These are phyloP conservation scores for Calliphora vicina DNA, from an alignment of 1,140 invertebrate genomes.

Conservation along the genomic window DNA sequence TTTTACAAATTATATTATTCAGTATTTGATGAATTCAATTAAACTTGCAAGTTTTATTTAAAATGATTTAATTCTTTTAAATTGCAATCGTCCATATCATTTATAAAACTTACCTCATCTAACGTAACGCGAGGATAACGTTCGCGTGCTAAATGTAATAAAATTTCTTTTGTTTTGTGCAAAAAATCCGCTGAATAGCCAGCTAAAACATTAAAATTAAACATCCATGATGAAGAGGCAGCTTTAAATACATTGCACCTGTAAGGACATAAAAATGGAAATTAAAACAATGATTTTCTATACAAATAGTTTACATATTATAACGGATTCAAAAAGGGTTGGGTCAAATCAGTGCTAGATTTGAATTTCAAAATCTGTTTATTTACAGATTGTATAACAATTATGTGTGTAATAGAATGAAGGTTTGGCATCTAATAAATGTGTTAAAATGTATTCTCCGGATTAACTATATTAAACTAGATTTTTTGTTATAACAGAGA, in stretches of 20 bases:
- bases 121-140: constrained; percentile 78
- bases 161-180: constrained; percentile 77
- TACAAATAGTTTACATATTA: background rate
- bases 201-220: constrained; percentile 84
- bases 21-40: no score
- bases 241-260: constrained; percentile 87
- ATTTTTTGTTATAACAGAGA: no score
- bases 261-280: background rate
- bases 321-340: background rate
- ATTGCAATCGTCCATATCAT: background rate
- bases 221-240: constrained; percentile 89
- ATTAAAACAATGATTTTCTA: background rate
- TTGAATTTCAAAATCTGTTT: background rate
- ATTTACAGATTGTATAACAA: background rate
- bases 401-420: no score
- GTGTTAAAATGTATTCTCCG: no score
- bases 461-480: no score
- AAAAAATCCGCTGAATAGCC: constrained; percentile 81
- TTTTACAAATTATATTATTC: background rate
- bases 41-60: no score
- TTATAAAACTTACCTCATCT: constrained; percentile 67
- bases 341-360: background rate
- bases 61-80: background rate
- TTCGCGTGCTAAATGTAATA: constrained; percentile 77
- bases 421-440: no score